Conservation (phyloP, 2,113 vertebrate species). For the Otis tarda region DNA sequence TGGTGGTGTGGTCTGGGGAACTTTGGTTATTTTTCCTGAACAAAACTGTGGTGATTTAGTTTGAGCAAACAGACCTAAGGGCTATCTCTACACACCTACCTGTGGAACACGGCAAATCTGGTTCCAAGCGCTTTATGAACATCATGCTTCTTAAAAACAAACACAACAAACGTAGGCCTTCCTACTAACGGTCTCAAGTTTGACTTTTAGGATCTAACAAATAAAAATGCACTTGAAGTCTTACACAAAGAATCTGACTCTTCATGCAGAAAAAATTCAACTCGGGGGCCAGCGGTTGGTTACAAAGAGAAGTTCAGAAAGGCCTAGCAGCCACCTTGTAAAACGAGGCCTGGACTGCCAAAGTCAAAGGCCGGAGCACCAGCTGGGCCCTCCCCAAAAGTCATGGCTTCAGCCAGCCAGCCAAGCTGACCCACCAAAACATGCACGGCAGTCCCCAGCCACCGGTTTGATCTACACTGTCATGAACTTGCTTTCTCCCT, state of each 20-base stretch:
- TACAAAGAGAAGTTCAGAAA: neutral
- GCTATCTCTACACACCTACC: neutral
- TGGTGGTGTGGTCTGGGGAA: neutral
- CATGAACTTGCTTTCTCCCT: neutral
- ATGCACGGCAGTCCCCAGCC: neutral
- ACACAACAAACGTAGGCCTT: neutral
- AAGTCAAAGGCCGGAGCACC: neutral
- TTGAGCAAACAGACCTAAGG: neutral
- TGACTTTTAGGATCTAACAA: neutral
- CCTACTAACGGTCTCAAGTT: neutral
- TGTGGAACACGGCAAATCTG: neutral
- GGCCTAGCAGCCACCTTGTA: neutral
- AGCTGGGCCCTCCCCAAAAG: neutral
- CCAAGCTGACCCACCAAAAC: neutral
- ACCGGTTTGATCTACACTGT: neutral
- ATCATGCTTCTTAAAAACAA: neutral
- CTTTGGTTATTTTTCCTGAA: neutral
- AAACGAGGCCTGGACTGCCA: neutral
- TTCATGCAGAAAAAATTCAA: neutral
- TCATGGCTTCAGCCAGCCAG: neutral
- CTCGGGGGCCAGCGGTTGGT: neutral
- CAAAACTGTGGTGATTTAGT: neutral
- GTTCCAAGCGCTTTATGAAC: neutral
- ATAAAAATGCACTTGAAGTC: neutral
- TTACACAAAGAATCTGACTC: neutral